Conservation (phyloP, 2,113 vertebrate species). For the Rhinoderma darwinii region DNA sequence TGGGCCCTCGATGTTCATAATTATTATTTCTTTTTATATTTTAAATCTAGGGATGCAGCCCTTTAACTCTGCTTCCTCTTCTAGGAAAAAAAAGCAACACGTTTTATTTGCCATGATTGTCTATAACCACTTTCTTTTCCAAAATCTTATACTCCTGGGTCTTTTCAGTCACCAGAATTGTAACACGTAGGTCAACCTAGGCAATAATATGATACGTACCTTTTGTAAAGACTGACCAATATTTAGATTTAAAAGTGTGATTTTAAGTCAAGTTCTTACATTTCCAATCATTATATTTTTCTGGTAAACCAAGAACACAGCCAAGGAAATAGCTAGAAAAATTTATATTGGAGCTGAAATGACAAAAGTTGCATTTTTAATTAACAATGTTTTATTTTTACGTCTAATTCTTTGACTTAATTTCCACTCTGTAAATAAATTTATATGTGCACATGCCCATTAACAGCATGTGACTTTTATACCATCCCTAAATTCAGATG, state of each 20-base stretch:
- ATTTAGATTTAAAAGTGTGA: neutral
- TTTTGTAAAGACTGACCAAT: neutral
- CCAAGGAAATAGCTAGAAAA: constrained; percentile 19
- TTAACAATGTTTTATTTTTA: neutral
- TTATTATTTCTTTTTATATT: neutral
- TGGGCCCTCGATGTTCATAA: neutral
- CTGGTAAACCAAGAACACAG: neutral
- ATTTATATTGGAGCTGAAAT: neutral
- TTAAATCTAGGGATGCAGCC: neutral
- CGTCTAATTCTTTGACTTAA: neutral
- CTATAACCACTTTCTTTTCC: neutral
- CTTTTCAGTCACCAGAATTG: neutral
- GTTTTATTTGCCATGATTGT: neutral
- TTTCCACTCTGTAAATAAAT: constrained; percentile 17
- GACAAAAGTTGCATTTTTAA: neutral
- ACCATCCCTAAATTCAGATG: neutral
- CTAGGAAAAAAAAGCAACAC: neutral
- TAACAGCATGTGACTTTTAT: constrained; percentile 11
- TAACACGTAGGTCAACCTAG: neutral
- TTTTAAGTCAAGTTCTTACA: neutral
- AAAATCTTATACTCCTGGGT: neutral
- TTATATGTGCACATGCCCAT: neutral
- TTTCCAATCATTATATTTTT: constrained; percentile 31
- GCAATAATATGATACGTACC: constrained; percentile 5
- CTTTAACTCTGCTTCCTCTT: neutral